A percentile compares a stretch with the other conserved stretches of the same genome.
These are phyloP conservation scores for Onychomys torridus DNA, from an alignment of 2,797 vertebrate genomes.

Conservation along the genomic window DNA sequence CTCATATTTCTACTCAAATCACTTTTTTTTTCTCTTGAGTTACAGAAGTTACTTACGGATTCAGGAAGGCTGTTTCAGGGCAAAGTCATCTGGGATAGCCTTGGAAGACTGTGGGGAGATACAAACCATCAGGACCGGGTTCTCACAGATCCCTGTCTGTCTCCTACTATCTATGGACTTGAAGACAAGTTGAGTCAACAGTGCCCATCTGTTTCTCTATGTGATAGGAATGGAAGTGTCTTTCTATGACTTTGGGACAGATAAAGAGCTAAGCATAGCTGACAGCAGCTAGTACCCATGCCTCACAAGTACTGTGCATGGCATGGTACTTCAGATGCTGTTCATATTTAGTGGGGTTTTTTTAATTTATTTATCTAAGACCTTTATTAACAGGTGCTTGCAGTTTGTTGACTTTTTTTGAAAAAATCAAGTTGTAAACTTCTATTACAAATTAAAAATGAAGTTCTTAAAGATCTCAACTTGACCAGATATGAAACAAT, in stretches of 20 bases:
- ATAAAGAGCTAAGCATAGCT: slow-evolving; percentile 10
- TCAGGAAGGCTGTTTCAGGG: neutral
- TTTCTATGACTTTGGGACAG: neutral
- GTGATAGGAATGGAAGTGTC: neutral
- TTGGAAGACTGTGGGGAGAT: neutral
- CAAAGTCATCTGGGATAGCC: neutral
- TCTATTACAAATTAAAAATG: too few relatives aligned
- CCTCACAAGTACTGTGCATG: neutral
- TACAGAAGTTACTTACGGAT: neutral
- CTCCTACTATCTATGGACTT: neutral
- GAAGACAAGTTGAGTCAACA: neutral
- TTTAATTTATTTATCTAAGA: too few relatives aligned
- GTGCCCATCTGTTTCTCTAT: neutral
- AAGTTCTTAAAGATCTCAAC: too few relatives aligned
- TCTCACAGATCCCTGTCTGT: neutral
- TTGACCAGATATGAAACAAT: too few relatives aligned
- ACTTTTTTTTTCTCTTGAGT: neutral
- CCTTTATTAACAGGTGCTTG: too few relatives aligned
- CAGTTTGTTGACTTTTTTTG: too few relatives aligned
- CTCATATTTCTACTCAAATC: neutral
- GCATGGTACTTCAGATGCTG: fast-evolving
- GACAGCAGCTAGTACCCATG: neutral
- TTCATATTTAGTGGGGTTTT: neutral
- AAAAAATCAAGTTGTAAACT: too few relatives aligned
- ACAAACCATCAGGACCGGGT: neutral